Evolutionary conservation across 2,888 invertebrate species (phyloP).

Genomic region (Cheilosia scutellata): DNA sequence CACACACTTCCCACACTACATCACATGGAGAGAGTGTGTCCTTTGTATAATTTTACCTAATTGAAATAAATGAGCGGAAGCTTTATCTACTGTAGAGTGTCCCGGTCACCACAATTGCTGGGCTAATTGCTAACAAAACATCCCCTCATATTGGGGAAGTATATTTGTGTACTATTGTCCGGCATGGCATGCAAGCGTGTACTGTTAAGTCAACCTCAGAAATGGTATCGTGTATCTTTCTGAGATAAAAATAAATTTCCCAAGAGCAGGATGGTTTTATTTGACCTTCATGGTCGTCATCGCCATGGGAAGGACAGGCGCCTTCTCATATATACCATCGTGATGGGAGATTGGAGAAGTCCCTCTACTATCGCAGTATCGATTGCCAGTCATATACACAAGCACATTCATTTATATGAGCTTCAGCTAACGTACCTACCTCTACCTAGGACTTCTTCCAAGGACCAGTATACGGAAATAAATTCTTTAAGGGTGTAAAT

Average conservation of each 20-base stretch:
- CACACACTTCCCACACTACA: background rate
- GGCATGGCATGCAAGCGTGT: background rate
- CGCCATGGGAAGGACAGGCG: background rate
- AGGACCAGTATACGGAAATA: too few species aligned
- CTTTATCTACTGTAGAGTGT: slow-evolving; percentile 14
- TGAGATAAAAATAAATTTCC: slow-evolving; percentile 60
- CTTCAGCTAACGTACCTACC: too few species aligned
- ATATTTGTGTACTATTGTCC: background rate
- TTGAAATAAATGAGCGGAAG: slow-evolving; percentile 47
- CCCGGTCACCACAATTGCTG: slow-evolving; percentile 2
- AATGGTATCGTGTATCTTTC: slow-evolving; percentile 20
- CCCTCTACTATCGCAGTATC: slow-evolving; percentile 1
- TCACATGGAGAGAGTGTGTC: background rate
- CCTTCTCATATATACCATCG: background rate
- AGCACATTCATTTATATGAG: too few species aligned
- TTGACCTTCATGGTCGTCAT: slow-evolving; percentile 43
- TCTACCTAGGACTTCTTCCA: too few species aligned
- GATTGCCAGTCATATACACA: slow-evolving; percentile 12
- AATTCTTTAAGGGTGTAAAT: too few species aligned
- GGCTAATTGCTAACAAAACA: slow-evolving; percentile 35
- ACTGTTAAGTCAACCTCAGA: slow-evolving; percentile 27
- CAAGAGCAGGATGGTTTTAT: slow-evolving; percentile 32
- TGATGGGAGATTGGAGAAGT: background rate
- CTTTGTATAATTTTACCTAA: slow-evolving; percentile 29
- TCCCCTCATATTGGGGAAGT: background rate